Evolutionary conservation across 2,113 vertebrate genomes (phyloP), one percentile per base, ranked within the genome.

Genomic region (Psilopsiagon aurifrons): DNA sequence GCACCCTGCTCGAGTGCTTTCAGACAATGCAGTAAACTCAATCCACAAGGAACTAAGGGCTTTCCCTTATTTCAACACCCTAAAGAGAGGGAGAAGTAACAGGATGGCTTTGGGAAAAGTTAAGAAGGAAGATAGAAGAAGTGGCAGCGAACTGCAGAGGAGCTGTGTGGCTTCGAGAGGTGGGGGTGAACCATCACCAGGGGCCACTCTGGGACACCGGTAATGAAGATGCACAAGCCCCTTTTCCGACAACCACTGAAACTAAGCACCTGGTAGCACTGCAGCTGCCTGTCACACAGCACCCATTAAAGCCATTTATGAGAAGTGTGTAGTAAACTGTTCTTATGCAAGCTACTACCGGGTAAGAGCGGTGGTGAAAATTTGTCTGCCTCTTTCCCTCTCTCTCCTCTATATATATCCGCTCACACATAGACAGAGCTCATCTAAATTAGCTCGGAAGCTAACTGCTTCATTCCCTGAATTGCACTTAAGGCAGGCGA

Each of bases 401-500:
- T 43, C 87, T 75, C 94, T 67, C 71, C 87, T 89, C 84, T 86
- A 52, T 78, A 78, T 79, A 35, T 73, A 90, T 86, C 67, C 74
- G 91, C 86, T 92, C 86, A 89, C 78, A 62, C 87, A 78, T 13
- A 88, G 77, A 46, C 63, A 71, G 83, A 93, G 76, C 93, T 87
- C 84, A 46, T 83, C 85, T 68, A 44, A 91, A 86, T 83, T 71
- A 95, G 83, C 86, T 83, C 8, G 4, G 95, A 83, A 93, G 93
- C 90, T 49, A 91, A 95, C 55, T 82, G 86, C 95, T 87, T 95
- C 87, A 24, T 76, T 96, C 94, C 81, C 90, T 92, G 77, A 89
- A 95, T 43, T 77, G 95, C 94, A 90, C 94, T 90, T 47, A 8
- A 69, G 88, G 88, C 81, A 20, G 75, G 75, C 43, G 31, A 12